These are phyloP conservation scores for Callyntrura guangdongensis DNA, from an alignment of 2,888 invertebrate genomes.

Conservation along the genomic window DNA sequence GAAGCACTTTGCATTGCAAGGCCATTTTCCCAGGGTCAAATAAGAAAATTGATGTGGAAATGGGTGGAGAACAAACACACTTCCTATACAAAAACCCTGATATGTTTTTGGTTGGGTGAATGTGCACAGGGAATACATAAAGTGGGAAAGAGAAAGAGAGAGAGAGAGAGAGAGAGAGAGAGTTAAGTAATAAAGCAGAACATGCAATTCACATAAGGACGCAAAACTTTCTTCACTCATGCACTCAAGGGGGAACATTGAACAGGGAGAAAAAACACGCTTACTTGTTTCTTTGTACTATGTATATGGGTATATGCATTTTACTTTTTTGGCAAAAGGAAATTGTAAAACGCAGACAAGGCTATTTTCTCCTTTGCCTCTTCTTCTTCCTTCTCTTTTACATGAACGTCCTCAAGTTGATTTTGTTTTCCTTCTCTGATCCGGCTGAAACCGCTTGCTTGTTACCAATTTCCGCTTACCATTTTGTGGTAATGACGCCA, in stretches of 20 bases:
- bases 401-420: slow-evolving; percentile 6
- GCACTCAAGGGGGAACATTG: slow-evolving; percentile 17
- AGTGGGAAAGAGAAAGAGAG: not conserved
- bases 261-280: not conserved
- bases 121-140: too few species aligned
- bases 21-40: slow-evolving; percentile 77
- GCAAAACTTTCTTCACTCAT: slow-evolving; percentile 39
- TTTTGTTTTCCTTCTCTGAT: slow-evolving; percentile 21
- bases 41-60: slow-evolving; percentile 72
- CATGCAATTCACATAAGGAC: slow-evolving; percentile 46
- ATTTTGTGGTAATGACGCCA: slow-evolving; percentile 67
- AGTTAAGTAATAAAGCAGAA: slow-evolving; percentile 47
- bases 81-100: not conserved
- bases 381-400: slow-evolving; percentile 4
- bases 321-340: slow-evolving; percentile 36
- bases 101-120: slow-evolving; percentile 8
- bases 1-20: slow-evolving; percentile 67
- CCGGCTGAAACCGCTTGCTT: not conserved
- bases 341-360: slow-evolving; percentile 32
- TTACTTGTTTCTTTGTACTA: too few species aligned
- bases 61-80: slow-evolving; percentile 67
- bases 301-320: too few species aligned
- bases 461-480: slow-evolving; percentile 70
- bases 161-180: too few species aligned
- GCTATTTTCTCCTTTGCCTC: not conserved